These are phyloP conservation scores for Lipophrys pholis DNA, from an alignment of 2,113 vertebrate genomes.

Conservation along the genomic window DNA sequence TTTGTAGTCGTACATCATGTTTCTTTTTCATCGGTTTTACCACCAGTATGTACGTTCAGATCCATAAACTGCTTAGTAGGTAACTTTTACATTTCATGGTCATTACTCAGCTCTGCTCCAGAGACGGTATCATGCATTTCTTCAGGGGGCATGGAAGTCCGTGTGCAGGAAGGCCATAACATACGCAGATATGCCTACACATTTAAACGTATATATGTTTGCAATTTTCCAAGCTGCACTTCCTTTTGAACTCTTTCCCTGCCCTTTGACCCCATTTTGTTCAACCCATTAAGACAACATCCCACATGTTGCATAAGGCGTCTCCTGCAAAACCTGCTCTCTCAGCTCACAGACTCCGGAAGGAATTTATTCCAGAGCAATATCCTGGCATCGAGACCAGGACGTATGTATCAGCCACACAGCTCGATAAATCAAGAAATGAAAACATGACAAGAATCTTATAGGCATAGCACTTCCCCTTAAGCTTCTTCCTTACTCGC, in stretches of 20 bases:
- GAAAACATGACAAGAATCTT: conserved; percentile 29
- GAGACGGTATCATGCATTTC: conserved; percentile 8
- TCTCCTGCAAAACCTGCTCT: conserved; percentile 21
- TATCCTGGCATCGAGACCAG: conserved; percentile 29
- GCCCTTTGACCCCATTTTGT: conserved; percentile 48
- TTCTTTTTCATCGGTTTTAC: too few relatives aligned
- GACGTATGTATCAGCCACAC: conserved; percentile 32
- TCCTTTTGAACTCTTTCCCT: conserved; percentile 8
- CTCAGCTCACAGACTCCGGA: conserved; percentile 41
- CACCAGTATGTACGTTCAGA: conserved; percentile 5
- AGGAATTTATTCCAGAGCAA: conserved; percentile 37
- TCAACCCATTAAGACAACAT: conserved; percentile 34
- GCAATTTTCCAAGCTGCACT: background rate
- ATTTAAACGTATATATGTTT: background rate
- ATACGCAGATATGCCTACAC: background rate
- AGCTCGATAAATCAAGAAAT: conserved; percentile 43
- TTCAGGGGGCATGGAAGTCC: conserved; percentile 32
- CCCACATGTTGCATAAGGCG: conserved; percentile 28
- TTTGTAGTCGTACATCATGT: too few relatives aligned
- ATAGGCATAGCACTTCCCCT: background rate
- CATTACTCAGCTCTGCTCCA: conserved; percentile 20
- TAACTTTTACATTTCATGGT: conserved; percentile 6
- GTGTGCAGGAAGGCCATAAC: conserved; percentile 1
- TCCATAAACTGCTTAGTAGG: conserved; percentile 10
- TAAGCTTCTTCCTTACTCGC: background rate